phyloP scores from a whole-genome alignment of 2,113 vertebrate genomes.

The Irena cyanogastra region DNA sequence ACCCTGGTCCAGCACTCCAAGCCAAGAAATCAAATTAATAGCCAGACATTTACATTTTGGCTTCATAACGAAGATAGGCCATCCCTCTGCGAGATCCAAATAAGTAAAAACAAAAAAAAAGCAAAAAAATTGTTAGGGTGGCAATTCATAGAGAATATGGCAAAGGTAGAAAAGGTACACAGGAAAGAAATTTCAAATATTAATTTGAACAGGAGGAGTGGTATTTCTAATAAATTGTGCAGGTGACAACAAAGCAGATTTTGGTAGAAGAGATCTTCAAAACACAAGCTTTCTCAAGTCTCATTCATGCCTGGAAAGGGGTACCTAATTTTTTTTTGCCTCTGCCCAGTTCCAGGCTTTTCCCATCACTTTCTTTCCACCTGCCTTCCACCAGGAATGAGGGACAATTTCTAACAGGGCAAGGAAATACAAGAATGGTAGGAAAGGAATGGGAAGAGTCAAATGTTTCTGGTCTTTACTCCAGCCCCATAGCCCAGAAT shows the following conservation, averaged over 20 bases:
- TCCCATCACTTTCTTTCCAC: not conserved
- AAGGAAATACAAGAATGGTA: not conserved
- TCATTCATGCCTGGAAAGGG: not conserved
- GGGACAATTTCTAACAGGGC: not conserved
- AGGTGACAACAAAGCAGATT: not conserved
- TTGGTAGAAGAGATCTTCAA: not conserved
- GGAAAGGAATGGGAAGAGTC: not conserved
- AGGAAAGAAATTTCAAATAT: not conserved
- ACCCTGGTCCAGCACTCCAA: not conserved
- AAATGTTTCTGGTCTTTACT: not conserved
- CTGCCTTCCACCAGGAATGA: not conserved
- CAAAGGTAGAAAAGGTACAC: not conserved
- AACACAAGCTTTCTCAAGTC: not conserved
- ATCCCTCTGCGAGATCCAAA: not conserved
- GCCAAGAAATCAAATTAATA: not conserved
- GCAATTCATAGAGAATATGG: accelerated
- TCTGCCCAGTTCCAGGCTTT: not conserved
- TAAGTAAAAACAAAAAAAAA: no score
- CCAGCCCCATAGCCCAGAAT: not conserved
- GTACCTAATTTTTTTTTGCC: not conserved
- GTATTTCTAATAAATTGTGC: not conserved
- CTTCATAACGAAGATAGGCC: not conserved
- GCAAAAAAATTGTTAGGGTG: not conserved
- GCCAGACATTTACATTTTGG: not conserved
- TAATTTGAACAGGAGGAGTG: not conserved